These are phyloP conservation scores for Papilio polytes DNA, from an alignment of 1,140 invertebrate species.

Conservation along the genomic window DNA sequence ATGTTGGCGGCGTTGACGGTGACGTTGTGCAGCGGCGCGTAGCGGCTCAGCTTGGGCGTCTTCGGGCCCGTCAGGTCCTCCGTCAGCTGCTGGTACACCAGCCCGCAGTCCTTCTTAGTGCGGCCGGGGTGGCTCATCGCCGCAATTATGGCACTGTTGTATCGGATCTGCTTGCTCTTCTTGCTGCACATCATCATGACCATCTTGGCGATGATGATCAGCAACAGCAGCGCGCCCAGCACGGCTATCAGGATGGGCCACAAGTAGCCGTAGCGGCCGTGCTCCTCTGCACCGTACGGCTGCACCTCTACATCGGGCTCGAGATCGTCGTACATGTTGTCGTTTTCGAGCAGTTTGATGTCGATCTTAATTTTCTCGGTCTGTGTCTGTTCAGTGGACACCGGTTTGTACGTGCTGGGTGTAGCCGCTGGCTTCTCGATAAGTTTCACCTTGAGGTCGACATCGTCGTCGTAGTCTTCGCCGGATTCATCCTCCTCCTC, in stretches of 20 bases:
- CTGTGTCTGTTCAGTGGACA: slow-evolving; percentile 46
- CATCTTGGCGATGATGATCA: slow-evolving; percentile 81
- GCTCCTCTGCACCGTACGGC: slow-evolving; percentile 68
- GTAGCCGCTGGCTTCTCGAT: slow-evolving; percentile 60
- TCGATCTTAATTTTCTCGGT: slow-evolving; percentile 77
- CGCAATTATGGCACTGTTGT: slow-evolving; percentile 82
- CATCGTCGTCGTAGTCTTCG: slow-evolving; percentile 64
- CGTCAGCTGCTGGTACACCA: slow-evolving; percentile 85
- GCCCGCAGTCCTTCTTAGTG: slow-evolving; percentile 81
- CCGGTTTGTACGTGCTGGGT: slow-evolving; percentile 49
- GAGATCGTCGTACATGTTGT: slow-evolving; percentile 64
- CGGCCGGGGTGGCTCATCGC: slow-evolving; percentile 74
- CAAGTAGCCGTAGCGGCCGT: slow-evolving; percentile 79
- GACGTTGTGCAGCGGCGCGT: slow-evolving; percentile 81
- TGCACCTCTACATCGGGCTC: slow-evolving; percentile 77
- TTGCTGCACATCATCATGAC: slow-evolving; percentile 79
- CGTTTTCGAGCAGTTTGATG: slow-evolving; percentile 71
- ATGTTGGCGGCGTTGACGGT: slow-evolving; percentile 84
- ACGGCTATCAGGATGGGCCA: slow-evolving; percentile 81
- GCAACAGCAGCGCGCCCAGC: slow-evolving; percentile 75
- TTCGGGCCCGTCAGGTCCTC: slow-evolving; percentile 84
- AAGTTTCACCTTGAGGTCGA: slow-evolving; percentile 73
- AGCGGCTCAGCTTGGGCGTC: slow-evolving; percentile 85
- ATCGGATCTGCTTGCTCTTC: slow-evolving; percentile 82
- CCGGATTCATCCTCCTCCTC: slow-evolving; percentile 54